Evolutionary conservation across 2,888 invertebrate genomes (phyloP), one percentile per base, ranked within the genome.

Genomic region (Criorhina ranunculi): DNA sequence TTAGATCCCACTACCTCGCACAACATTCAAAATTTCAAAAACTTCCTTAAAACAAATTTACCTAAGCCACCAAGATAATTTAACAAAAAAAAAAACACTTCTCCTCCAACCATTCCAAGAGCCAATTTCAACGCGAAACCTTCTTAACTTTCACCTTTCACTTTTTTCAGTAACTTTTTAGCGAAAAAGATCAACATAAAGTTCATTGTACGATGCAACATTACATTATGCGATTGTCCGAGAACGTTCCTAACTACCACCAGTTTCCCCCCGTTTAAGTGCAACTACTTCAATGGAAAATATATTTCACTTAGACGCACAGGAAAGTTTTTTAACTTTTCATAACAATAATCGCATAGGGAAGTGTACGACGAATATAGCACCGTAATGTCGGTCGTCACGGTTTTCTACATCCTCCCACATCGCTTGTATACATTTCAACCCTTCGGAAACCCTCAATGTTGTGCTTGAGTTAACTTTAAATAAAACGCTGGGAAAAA

Each of bases 261-360:
- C 31, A n/a, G n/a, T 11, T 55, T 2, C 17, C n/a, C 0, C 29
- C 17, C 67, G 12, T 17, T 62, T 60, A 33, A 77, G 66, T 53
- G 15, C 42, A 81, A 69, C 69, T 64, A 62, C 69, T 75, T 69
- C 11, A 46, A 11, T 24, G n/a, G 19, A 59, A 24, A 66, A 57
- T 79, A 59, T 51, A 40, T 42, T 12, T 11, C 24, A 15, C 59
- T 59, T 76, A 46, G 31, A 72, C 53, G 62, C 59, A 51, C 24
- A 24, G 12, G 24, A 51, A 82, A 77, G 29, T 66, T 78, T 19
- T n/a, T 53, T 81, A 57, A 69, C 51, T 19, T 24, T 53, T 76
- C 62, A 69, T 57, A 77, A 77, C 64, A 82, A 82, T 77, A 82
- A 77, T 46, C 70, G 62, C 64, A 15, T 37, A 51, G 57, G 59